Percentiles rank a stretch among this genome's conserved stretches.
phyloP scores from a whole-genome alignment of 1,140 invertebrate genomes.

The Drosophila sp. region DNA sequence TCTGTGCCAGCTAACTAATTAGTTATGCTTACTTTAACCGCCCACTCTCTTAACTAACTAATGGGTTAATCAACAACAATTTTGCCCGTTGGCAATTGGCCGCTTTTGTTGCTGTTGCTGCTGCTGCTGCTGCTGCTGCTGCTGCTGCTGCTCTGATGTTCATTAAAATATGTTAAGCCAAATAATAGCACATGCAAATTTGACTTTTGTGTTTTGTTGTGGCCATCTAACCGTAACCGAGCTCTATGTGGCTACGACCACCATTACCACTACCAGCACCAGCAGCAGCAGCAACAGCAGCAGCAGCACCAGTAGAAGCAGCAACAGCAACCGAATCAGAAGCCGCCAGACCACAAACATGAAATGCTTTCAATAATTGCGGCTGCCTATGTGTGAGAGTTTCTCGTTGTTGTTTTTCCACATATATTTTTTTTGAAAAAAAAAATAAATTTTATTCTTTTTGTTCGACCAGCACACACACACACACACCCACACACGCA shows the following conservation, averaged over 20 bases:
- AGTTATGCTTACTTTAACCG: conserved; percentile 9
- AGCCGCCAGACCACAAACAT: conserved; percentile 48
- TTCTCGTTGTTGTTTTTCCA: conserved; percentile 18
- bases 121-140: conserved; percentile 15
- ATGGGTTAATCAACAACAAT: conserved; percentile 27
- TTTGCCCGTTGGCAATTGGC: background rate
- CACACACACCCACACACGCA: background rate
- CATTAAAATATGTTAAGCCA: conserved; percentile 73
- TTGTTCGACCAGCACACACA: conserved; percentile 3
- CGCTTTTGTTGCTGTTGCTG: no score
- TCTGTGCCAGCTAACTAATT: background rate
- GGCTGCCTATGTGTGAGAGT: conserved; percentile 38
- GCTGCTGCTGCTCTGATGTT: conserved; percentile 51
- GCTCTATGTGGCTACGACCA: conserved; percentile 27
- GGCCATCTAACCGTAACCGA: conserved; percentile 46
- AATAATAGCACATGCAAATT: conserved; percentile 61
- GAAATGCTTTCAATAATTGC: conserved; percentile 73
- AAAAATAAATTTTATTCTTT: background rate
- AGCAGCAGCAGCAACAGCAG: background rate
- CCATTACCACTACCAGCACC: background rate
- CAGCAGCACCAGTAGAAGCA: conserved; percentile 18
- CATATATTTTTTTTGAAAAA: background rate
- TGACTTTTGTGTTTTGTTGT: conserved; percentile 44
- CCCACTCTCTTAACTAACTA: conserved; percentile 5
- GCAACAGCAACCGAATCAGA: conserved; percentile 10